These are phyloP conservation scores for Drosophila niveifrons DNA, from an alignment of 2,888 invertebrate genomes.

Conservation along the genomic window DNA sequence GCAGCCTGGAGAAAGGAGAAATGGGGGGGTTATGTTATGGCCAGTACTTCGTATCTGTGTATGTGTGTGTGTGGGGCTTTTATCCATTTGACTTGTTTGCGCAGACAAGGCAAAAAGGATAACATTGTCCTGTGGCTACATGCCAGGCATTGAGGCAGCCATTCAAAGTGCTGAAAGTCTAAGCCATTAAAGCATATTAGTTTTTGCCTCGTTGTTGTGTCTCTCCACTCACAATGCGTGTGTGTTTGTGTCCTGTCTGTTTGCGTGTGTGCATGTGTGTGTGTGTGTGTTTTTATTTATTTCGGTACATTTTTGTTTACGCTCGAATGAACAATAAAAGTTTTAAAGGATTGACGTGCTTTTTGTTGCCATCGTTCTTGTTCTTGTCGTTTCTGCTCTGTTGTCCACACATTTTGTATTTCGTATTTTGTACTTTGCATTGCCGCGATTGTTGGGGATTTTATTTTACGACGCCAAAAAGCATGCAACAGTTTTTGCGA, in stretches of 20 bases:
- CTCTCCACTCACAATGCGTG: slow-evolving; percentile 7
- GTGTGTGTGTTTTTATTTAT: slow-evolving; percentile 60
- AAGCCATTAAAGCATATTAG: slow-evolving; percentile 80
- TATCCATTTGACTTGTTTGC: slow-evolving; percentile 79
- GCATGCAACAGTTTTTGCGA: slow-evolving; percentile 66
- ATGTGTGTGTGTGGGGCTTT: slow-evolving; percentile 46
- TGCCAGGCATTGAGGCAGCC: slow-evolving; percentile 47
- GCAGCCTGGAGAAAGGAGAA: background rate
- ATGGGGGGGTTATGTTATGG: background rate
- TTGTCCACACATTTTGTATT: slow-evolving; percentile 65
- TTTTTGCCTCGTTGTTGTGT: slow-evolving; percentile 49
- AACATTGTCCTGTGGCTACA: slow-evolving; percentile 64
- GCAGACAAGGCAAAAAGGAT: slow-evolving; percentile 71
- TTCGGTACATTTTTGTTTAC: slow-evolving; percentile 69
- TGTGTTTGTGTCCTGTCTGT: slow-evolving; percentile 8
- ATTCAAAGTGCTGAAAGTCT: slow-evolving; percentile 79
- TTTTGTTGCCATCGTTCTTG: slow-evolving; percentile 24
- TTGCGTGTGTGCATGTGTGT: background rate
- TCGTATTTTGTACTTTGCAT: slow-evolving; percentile 21
- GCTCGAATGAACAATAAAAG: slow-evolving; percentile 73
- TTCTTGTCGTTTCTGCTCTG: slow-evolving; percentile 35
- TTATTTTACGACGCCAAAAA: slow-evolving; percentile 32
- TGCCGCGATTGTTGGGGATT: slow-evolving; percentile 23
- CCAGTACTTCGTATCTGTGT: slow-evolving; percentile 17
- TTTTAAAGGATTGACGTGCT: slow-evolving; percentile 74